Conservation (phyloP, 2,888 invertebrate genomes). For the Amphimallon solstitiale region DNA sequence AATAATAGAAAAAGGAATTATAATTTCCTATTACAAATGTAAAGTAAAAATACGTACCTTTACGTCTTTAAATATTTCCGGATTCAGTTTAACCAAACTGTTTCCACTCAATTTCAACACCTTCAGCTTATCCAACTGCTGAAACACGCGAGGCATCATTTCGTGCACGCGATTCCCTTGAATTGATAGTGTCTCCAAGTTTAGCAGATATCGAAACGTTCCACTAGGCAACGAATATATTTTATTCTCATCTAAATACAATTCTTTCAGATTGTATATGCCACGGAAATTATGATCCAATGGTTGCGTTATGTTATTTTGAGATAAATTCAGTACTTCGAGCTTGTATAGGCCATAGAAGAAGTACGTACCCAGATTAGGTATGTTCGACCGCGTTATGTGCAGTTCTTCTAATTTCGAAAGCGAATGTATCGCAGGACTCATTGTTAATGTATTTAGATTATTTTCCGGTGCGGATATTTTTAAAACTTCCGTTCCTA, state of each 20-base stretch:
- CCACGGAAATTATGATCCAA: constrained; percentile 80
- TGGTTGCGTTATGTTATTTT: constrained; percentile 81
- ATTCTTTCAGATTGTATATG: constrained; percentile 73
- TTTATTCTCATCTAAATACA: constrained; percentile 80
- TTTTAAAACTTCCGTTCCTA: constrained; percentile 68
- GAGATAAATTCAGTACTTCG: constrained; percentile 73
- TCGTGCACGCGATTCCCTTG: constrained; percentile 75
- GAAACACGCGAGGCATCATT: constrained; percentile 75
- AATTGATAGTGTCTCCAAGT: constrained; percentile 73
- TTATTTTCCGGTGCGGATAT: constrained; percentile 73
- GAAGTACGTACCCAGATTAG: constrained; percentile 80
- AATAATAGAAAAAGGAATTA: no score
- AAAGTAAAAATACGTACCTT: constrained; percentile 62
- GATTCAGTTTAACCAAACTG: constrained; percentile 74
- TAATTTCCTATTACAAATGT: no score
- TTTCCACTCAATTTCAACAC: constrained; percentile 79
- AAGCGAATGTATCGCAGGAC: constrained; percentile 72
- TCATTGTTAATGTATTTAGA: constrained; percentile 75
- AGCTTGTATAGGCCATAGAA: constrained; percentile 77
- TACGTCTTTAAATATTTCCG: constrained; percentile 80
- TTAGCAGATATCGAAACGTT: constrained; percentile 76
- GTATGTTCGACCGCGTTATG: constrained; percentile 81
- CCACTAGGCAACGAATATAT: constrained; percentile 83
- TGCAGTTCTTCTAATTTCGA: constrained; percentile 74
- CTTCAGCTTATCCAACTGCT: constrained; percentile 73